Conservation (phyloP, 2,113 vertebrate species). For the Megaceryle torquata region DNA sequence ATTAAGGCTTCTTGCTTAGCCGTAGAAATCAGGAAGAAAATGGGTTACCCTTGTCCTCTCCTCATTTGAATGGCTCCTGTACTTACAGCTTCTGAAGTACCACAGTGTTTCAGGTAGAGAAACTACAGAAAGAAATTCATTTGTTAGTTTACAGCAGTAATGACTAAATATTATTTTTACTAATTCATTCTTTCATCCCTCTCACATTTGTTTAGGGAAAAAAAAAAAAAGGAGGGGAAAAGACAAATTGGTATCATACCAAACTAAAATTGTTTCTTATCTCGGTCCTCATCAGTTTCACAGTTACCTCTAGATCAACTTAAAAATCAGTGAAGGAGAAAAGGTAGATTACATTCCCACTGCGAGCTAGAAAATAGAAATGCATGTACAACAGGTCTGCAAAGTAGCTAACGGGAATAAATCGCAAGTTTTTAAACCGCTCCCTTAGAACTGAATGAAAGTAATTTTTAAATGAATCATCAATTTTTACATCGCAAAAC, state of each 20-base stretch:
- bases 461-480: not conserved
- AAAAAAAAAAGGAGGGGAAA: not conserved
- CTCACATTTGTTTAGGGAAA: not conserved
- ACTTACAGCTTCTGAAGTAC: not conserved
- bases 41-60: not conserved
- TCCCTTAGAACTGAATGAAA: not conserved
- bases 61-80: not conserved
- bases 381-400: not conserved
- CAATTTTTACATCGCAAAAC: not conserved
- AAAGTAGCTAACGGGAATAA: not conserved
- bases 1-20: not conserved
- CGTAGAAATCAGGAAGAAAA: not conserved
- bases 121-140: not conserved
- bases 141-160: not conserved
- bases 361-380: conserved; percentile 8
- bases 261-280: not conserved
- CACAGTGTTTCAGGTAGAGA: not conserved
- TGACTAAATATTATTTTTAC: not conserved
- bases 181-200: not conserved
- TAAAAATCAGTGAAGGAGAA: conserved; percentile 36
- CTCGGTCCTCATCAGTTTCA: not conserved
- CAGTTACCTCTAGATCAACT: conserved; percentile 21
- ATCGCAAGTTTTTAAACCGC: not conserved
- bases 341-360: conserved; percentile 20
- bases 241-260: not conserved